These are phyloP conservation scores for Stratiomys singularior DNA, from an alignment of 2,888 invertebrate species.

Conservation along the genomic window DNA sequence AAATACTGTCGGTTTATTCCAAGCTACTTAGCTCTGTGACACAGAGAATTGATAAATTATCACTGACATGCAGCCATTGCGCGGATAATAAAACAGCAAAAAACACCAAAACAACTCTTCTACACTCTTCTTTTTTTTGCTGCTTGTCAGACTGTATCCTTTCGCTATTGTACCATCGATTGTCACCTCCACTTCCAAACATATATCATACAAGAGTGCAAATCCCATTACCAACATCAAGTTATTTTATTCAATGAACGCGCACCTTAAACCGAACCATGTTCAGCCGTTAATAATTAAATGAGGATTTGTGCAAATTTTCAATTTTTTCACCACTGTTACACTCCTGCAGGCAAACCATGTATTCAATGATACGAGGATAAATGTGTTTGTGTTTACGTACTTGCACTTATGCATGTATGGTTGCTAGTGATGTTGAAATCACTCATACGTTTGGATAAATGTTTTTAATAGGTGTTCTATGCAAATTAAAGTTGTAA, in stretches of 20 bases:
- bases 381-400: not conserved
- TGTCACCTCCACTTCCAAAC: not conserved
- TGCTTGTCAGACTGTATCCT: not conserved
- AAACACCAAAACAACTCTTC: not conserved
- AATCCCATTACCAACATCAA: conserved; percentile 14
- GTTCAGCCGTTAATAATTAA: conserved; percentile 19
- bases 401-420: not conserved
- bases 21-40: not conserved
- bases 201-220: not conserved
- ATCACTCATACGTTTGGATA: conserved; percentile 12
- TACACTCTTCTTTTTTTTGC: not conserved
- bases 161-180: not conserved
- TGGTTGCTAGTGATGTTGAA: not conserved
- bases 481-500: not conserved
- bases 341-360: not conserved
- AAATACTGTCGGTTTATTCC: not conserved
- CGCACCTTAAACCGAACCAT: not conserved
- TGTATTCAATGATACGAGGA: not conserved
- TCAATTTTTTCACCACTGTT: conserved; percentile 2
- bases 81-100: not conserved
- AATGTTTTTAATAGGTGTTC: conserved; percentile 16
- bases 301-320: conserved; percentile 21
- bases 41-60: conserved; percentile 13
- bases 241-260: conserved; percentile 17
- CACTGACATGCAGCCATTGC: not conserved